phyloP scores from a whole-genome alignment of 2,113 vertebrate species.

The Bostrychus sinensis region DNA sequence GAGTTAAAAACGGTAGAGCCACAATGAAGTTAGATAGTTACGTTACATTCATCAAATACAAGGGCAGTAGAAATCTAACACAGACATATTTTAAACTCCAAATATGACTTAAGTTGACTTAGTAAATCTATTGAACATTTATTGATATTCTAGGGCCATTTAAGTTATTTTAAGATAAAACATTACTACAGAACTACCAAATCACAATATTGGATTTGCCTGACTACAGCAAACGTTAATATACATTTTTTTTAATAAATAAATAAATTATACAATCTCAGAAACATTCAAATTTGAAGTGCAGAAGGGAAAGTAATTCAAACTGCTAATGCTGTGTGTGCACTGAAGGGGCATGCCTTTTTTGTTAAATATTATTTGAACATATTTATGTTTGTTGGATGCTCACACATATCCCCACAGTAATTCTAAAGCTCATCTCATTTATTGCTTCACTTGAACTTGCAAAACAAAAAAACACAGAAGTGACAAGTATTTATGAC shows the following conservation, averaged over 20 bases:
- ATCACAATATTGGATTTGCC: not conserved
- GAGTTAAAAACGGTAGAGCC: too few relatives aligned
- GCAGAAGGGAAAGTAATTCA: not conserved
- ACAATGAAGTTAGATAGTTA: slow-evolving; percentile 47
- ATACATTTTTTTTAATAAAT: not conserved
- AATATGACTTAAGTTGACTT: slow-evolving; percentile 18
- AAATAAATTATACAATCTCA: not conserved
- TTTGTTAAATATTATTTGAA: not conserved
- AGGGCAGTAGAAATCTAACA: slow-evolving; percentile 23
- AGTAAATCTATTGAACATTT: not conserved
- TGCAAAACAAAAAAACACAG: not conserved
- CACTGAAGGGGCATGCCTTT: not conserved
- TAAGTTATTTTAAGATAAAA: not conserved
- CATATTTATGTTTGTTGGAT: not conserved
- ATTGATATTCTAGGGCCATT: not conserved
- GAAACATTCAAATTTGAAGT: not conserved
- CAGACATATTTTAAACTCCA: not conserved
- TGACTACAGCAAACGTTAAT: not conserved
- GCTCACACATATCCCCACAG: not conserved
- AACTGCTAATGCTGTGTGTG: not conserved
- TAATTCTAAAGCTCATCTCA: slow-evolving; percentile 1
- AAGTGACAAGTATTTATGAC: not conserved
- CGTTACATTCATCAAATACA: slow-evolving; percentile 62
- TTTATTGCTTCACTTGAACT: slow-evolving; percentile 6
- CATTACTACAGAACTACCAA: too few relatives aligned